These are phyloP conservation scores for Pachyramphus minor DNA, from an alignment of 2,113 vertebrate species.

Conservation along the genomic window DNA sequence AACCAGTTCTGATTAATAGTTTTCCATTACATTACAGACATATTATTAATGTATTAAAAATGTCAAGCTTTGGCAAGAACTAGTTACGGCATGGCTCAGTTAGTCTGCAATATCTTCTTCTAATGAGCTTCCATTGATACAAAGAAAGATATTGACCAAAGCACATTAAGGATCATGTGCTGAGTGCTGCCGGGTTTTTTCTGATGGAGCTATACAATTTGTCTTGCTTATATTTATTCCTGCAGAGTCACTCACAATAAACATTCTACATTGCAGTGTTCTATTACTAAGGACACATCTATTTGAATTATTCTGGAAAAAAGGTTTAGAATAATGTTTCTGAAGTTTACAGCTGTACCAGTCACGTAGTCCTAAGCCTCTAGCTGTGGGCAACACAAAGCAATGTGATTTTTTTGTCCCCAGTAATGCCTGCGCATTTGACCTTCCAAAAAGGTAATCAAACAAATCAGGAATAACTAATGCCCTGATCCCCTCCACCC, in stretches of 20 bases:
- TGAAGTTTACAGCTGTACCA: background rate
- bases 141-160: conserved; percentile 72
- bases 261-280: background rate
- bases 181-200: conserved; percentile 56
- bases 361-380: accelerated
- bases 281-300: background rate
- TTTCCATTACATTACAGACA: conserved; percentile 82
- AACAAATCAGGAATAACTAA: background rate
- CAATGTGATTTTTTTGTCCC: background rate
- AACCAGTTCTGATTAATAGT: conserved; percentile 87
- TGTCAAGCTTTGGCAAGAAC: conserved; percentile 77
- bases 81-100: conserved; percentile 60
- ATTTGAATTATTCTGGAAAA: background rate
- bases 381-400: background rate
- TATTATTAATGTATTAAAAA: conserved; percentile 89
- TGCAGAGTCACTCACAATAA: background rate
- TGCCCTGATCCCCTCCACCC: background rate
- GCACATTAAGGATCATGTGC: conserved; percentile 72
- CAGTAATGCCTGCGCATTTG: background rate
- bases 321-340: background rate
- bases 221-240: conserved; percentile 28
- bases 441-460: background rate
- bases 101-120: conserved; percentile 70
- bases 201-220: conserved; percentile 30
- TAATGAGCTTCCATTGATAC: conserved; percentile 83